Evolutionary conservation across 2,113 vertebrate genomes (phyloP).

Genomic region (Anseranas semipalmata): DNA sequence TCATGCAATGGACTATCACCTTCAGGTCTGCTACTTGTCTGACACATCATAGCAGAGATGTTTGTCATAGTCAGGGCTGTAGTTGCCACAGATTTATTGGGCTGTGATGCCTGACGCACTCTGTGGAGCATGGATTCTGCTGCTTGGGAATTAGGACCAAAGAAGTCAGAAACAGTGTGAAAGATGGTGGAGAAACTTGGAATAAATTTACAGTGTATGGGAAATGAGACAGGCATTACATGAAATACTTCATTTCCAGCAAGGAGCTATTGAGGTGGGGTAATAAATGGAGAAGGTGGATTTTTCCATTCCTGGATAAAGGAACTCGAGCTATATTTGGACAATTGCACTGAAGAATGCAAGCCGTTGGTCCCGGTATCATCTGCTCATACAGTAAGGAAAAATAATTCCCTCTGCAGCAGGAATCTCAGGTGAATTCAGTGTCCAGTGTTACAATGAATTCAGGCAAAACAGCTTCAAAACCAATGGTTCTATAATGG

Average conservation of each 20-base stretch:
- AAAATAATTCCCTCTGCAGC: neutral
- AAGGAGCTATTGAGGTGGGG: neutral
- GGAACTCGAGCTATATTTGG: neutral
- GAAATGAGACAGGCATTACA: neutral
- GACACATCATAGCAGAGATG: neutral
- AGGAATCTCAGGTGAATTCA: neutral
- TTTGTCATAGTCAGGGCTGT: conserved; percentile 14
- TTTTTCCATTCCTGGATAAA: neutral
- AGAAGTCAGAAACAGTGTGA: neutral
- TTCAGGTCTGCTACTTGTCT: conserved; percentile 38
- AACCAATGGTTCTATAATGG: neutral
- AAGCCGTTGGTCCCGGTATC: neutral
- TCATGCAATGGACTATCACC: conserved; percentile 17
- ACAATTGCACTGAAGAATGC: neutral
- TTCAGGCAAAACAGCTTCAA: neutral
- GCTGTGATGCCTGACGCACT: neutral
- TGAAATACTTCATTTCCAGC: neutral
- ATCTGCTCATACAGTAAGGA: neutral
- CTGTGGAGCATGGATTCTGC: neutral
- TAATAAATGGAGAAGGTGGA: neutral
- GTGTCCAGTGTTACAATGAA: neutral
- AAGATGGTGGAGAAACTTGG: neutral
- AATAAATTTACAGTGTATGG: neutral
- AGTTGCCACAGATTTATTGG: conserved; percentile 41
- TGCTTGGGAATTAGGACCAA: conserved; percentile 26